A percentile compares a stretch with the other conserved stretches of the same genome.
Conservation (phyloP, 2,113 vertebrate genomes). For the Myxocyprinus asiaticus region DNA sequence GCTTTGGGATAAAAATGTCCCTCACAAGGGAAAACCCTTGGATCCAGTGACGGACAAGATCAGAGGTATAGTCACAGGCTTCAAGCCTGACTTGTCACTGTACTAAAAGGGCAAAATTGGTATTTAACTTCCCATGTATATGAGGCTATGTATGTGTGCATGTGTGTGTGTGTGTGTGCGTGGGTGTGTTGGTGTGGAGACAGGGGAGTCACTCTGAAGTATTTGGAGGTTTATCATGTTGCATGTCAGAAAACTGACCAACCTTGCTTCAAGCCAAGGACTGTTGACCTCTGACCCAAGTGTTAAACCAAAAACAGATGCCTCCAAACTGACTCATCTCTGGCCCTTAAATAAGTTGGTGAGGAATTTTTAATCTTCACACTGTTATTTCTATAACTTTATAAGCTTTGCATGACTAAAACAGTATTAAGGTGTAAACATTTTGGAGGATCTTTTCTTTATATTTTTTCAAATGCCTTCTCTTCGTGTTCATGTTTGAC, state of each 20-base stretch:
- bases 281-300: slow-evolving; percentile 82
- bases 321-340: slow-evolving; percentile 87
- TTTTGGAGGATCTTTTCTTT: too few relatives aligned
- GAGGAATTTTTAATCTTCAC: slow-evolving; percentile 71
- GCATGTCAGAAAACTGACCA: slow-evolving; percentile 80
- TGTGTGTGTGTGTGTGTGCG: neutral
- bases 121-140: too few relatives aligned
- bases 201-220: slow-evolving; percentile 72
- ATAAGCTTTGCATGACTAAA: slow-evolving; percentile 44
- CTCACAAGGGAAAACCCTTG: neutral
- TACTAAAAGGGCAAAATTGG: too few relatives aligned
- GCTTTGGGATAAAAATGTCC: slow-evolving; percentile 5
- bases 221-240: slow-evolving; percentile 76
- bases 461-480: too few relatives aligned
- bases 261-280: slow-evolving; percentile 81
- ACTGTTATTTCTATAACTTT: slow-evolving; percentile 48
- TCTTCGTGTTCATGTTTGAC: too few relatives aligned
- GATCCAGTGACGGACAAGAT: too few relatives aligned
- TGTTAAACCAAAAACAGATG: slow-evolving; percentile 88
- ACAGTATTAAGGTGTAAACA: neutral
- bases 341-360: slow-evolving; percentile 81
- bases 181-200: slow-evolving; percentile 56
- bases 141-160: too few relatives aligned
- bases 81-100: too few relatives aligned
- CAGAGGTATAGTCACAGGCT: too few relatives aligned